A percentile compares a stretch with the other conserved stretches of the same genome.
Conservation (phyloP, 2,797 vertebrate species). For the Todus mexicanus region DNA sequence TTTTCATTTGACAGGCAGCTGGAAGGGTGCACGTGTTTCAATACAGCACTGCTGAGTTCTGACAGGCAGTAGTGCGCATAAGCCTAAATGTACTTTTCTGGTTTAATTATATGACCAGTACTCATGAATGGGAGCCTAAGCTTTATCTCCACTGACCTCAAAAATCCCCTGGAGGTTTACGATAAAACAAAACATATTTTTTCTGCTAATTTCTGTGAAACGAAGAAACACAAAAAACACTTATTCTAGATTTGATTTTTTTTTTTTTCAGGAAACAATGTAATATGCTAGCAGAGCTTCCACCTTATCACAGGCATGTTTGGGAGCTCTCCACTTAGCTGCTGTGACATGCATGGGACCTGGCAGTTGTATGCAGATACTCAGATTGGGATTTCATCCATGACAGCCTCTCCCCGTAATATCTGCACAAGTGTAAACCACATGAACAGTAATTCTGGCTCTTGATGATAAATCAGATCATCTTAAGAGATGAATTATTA, state of each 20-base stretch:
- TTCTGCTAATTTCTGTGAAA: constrained; percentile 1
- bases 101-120: constrained; percentile 25
- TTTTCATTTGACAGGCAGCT: neutral
- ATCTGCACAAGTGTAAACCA: neutral
- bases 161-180: constrained; percentile 16
- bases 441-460: neutral
- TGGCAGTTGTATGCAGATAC: neutral
- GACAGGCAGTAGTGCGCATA: neutral
- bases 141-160: constrained; percentile 25
- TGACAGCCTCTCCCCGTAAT: neutral
- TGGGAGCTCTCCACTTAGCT: neutral
- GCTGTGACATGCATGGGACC: neutral
- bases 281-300: neutral
- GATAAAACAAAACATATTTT: constrained; percentile 12
- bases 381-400: neutral
- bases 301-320: neutral
- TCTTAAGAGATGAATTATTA: neutral
- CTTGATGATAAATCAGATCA: neutral
- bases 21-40: neutral
- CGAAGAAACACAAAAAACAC: neutral
- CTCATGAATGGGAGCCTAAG: neutral
- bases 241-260: neutral
- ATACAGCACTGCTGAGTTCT: neutral
- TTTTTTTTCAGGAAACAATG: neutral
- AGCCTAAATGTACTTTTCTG: neutral